Evolutionary conservation across 2,113 vertebrate species (phyloP).

Genomic region (Heterotis niloticus): DNA sequence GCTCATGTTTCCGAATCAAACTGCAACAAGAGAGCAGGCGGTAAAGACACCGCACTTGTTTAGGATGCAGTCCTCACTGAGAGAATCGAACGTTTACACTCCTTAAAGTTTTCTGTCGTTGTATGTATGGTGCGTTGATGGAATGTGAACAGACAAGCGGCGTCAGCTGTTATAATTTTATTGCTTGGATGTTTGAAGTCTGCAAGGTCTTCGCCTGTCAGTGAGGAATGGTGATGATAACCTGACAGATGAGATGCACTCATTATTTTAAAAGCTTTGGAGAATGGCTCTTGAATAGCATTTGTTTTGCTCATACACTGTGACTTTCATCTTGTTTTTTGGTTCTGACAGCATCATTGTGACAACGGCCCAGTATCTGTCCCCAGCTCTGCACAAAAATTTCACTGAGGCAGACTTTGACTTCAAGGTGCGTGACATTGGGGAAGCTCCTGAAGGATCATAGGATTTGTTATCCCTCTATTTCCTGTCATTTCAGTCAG

Average conservation of each 20-base stretch:
- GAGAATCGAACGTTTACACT: too few species aligned
- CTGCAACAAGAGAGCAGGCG: too few species aligned
- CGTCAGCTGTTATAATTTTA: neutral
- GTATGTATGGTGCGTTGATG: too few species aligned
- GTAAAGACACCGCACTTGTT: too few species aligned
- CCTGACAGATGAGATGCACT: neutral
- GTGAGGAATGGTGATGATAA: neutral
- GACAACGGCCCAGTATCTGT: constrained; percentile 87
- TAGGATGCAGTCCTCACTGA: too few species aligned
- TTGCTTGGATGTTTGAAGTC: too few species aligned
- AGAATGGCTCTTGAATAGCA: neutral
- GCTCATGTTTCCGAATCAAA: too few species aligned
- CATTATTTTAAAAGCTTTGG: neutral
- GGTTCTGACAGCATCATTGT: constrained; percentile 83
- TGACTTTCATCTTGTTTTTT: neutral
- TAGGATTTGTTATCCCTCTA: neutral
- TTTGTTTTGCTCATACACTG: too few species aligned
- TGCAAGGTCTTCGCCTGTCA: too few species aligned
- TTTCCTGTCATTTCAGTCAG: neutral
- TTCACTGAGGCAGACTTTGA: constrained; percentile 94
- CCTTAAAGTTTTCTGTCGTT: too few species aligned
- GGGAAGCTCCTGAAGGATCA: neutral
- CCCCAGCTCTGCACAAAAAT: constrained; percentile 92
- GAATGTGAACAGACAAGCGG: neutral
- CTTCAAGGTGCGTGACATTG: constrained; percentile 79